Conservation (phyloP, 2,888 invertebrate genomes). For the Agonopterix alstromeriana region DNA sequence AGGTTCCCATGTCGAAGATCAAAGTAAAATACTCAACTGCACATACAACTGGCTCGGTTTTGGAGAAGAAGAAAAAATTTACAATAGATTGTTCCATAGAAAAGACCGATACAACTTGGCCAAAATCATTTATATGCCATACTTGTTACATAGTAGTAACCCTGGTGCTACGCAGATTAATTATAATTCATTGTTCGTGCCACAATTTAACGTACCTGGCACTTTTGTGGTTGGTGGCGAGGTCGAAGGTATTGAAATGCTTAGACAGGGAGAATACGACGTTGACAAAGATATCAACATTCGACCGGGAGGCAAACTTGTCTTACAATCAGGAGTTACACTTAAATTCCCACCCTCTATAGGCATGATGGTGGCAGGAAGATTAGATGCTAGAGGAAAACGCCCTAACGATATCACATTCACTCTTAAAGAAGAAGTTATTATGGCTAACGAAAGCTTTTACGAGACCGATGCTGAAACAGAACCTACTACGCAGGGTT, state of each 20-base stretch:
- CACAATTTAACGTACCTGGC: conserved; percentile 84
- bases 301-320: conserved; percentile 93
- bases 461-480: conserved; percentile 76
- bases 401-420: conserved; percentile 87
- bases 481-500: conserved; percentile 78
- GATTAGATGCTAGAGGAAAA: conserved; percentile 88
- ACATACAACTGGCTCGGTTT: conserved; percentile 96
- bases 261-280: conserved; percentile 90
- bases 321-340: conserved; percentile 91
- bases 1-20: conserved; percentile 95
- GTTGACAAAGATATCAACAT: conserved; percentile 97
- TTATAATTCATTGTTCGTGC: conserved; percentile 85
- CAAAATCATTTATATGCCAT: conserved; percentile 93
- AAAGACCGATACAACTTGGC: conserved; percentile 97
- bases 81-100: conserved; percentile 86
- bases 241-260: conserved; percentile 91
- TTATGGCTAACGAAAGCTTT: conserved; percentile 79
- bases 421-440: conserved; percentile 86
- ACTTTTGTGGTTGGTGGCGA: conserved; percentile 90
- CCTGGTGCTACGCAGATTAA: conserved; percentile 91
- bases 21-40: conserved; percentile 95
- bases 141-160: conserved; percentile 91
- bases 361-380: conserved; percentile 97
- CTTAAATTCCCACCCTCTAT: conserved; percentile 94
- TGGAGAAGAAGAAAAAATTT: conserved; percentile 83